Evolutionary conservation across 1,140 invertebrate genomes (phyloP).

Genomic region (Caenorhabditis elegans): DNA sequence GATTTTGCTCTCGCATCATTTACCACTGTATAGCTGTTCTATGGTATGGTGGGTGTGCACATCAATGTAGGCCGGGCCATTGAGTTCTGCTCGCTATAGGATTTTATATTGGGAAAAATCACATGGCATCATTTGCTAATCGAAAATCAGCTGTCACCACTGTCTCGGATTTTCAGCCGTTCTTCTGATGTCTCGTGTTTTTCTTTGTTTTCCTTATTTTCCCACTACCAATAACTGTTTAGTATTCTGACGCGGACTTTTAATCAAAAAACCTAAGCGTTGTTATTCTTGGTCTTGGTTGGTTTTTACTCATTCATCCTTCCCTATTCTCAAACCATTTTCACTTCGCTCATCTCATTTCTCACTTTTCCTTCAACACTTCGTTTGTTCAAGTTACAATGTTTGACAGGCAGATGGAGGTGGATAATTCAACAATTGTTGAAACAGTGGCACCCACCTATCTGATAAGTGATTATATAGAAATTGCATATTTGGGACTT

Average conservation of each 20-base stretch:
- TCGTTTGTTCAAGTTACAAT: not conserved
- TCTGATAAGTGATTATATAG: slow-evolving; percentile 61
- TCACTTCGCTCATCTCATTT: not conserved
- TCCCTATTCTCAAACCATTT: not conserved
- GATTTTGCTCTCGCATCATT: not conserved
- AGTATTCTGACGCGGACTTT: not conserved
- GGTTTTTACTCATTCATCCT: not conserved
- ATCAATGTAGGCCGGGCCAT: too few species aligned
- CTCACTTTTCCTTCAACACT: not conserved
- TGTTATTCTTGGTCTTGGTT: not conserved
- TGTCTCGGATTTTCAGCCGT: too few species aligned
- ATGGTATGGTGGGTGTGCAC: too few species aligned
- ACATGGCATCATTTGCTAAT: too few species aligned
- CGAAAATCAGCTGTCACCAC: too few species aligned
- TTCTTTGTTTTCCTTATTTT: too few species aligned
- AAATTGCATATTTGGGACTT: slow-evolving; percentile 58
- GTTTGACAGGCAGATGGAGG: not conserved
- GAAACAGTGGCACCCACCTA: slow-evolving; percentile 49
- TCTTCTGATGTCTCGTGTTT: too few species aligned
- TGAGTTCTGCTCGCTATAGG: too few species aligned
- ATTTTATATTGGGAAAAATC: too few species aligned
- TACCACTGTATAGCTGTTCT: not conserved
- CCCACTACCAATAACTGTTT: not conserved
- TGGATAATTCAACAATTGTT: not conserved
- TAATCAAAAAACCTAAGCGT: not conserved